Percentiles rank a stretch among this genome's conserved stretches.
phyloP scores from a whole-genome alignment of 2,888 invertebrate species.

The Acleris emargana region DNA sequence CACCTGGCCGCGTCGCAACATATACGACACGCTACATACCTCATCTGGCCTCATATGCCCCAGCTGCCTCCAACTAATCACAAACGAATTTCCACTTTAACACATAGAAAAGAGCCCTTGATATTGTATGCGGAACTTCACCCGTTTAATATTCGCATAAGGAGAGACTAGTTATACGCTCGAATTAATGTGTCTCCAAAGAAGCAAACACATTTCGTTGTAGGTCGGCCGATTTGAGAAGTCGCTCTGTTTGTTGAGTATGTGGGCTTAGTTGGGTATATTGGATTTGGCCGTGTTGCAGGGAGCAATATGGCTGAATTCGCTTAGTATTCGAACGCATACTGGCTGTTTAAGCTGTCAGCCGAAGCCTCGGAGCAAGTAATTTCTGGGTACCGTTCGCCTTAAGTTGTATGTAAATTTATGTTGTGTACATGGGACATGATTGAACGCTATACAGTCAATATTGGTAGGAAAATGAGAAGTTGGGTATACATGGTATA shows the following conservation, averaged over 20 bases:
- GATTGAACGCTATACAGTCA: constrained; percentile 29
- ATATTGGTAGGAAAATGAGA: constrained; percentile 1
- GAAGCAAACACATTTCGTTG: constrained; percentile 40
- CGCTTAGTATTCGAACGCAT: constrained; percentile 37
- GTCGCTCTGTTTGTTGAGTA: constrained; percentile 4
- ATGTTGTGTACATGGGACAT: constrained; percentile 28
- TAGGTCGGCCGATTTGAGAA: constrained; percentile 27
- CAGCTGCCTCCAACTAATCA: constrained; percentile 35
- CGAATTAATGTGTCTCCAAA: constrained; percentile 50
- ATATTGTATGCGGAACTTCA: constrained; percentile 29
- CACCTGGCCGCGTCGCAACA: constrained; percentile 47
- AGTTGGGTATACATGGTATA: no score
- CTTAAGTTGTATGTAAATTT: constrained; percentile 34
- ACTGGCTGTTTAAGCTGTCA: constrained; percentile 34
- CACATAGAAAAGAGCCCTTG: constrained; percentile 25
- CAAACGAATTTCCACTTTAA: constrained; percentile 41
- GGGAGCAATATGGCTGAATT: constrained; percentile 33
- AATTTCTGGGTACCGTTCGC: constrained; percentile 33
- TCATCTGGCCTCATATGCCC: constrained; percentile 40
- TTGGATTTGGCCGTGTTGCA: constrained; percentile 23
- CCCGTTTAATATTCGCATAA: constrained; percentile 47
- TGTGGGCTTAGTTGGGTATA: neutral
- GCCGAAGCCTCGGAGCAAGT: constrained; percentile 22
- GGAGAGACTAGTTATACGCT: constrained; percentile 51
- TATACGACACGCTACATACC: constrained; percentile 43